Evolutionary conservation across 1,140 invertebrate genomes (phyloP).

Genomic region (Rhopalosiphum maidis): DNA sequence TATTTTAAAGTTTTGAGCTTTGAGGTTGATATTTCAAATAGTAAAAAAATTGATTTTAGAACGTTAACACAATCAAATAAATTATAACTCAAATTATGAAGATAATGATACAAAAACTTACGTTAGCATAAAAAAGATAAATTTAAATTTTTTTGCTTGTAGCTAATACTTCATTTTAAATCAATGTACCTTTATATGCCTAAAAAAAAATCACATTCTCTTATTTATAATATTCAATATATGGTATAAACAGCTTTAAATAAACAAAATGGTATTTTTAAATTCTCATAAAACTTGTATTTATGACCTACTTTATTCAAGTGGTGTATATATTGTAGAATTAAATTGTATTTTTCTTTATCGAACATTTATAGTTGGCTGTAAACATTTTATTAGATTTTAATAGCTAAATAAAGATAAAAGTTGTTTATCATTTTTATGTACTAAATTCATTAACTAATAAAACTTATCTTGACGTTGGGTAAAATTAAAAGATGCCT

Average conservation of each 20-base stretch:
- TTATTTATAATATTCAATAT: background rate
- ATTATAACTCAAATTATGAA: background rate
- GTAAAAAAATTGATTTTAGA: background rate
- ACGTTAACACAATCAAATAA: background rate
- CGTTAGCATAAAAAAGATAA: too few species aligned
- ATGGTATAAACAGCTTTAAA: background rate
- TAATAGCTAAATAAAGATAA: slow-evolving; percentile 17
- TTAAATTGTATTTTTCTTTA: slow-evolving; percentile 26
- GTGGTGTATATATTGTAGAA: background rate
- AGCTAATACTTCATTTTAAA: background rate
- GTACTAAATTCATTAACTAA: background rate
- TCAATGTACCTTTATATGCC: background rate
- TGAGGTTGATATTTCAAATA: background rate
- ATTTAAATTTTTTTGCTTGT: background rate
- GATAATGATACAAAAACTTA: too few species aligned
- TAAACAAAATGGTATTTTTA: background rate
- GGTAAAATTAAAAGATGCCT: background rate
- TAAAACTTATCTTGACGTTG: background rate
- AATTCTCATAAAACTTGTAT: slow-evolving; percentile 34
- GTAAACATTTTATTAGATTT: slow-evolving; percentile 5
- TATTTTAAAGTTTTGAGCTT: background rate
- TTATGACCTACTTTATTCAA: background rate
- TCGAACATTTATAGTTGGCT: slow-evolving; percentile 13
- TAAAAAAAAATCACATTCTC: background rate
- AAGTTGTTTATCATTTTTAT: slow-evolving; percentile 14